Base-by-base conservation (phyloP, 2,797 vertebrate species). In the Acrossocheilus fasciatus region DNA sequence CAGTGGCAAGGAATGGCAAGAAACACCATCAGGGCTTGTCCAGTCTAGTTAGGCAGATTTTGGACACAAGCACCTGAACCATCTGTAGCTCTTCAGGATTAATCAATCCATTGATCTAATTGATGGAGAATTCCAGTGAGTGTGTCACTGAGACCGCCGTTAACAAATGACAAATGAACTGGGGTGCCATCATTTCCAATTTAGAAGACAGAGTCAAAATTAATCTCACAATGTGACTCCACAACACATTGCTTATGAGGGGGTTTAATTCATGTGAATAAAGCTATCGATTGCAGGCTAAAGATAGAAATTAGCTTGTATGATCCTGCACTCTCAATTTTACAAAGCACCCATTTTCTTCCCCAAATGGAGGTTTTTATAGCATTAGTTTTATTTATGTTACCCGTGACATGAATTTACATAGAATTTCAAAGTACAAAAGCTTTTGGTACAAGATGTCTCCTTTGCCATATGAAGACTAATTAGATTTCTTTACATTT, bases 401-500 rank as follows among this genome's bases (percentile, higher is more conserved):
- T 87, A 50, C 69, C 68, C 20, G 86, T 69, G 23, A 73, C 70
- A 34, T 62, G 18, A 45, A 39, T 66, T 86, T 79, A 72, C 83
- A 80, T 75, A 47, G 80, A 75, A 88, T 91, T 87, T 88, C 90
- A 91, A 86, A 92, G 82, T 91, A 88, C 39, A 82, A 90, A 88
- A 74, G 88, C 91, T 47, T 6, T 69, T 41, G n/a, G 41, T 57
- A 30, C 89, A 81, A 91, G 88, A 89, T 89, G 82, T 91, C 87
- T 76, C 87, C 91, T 92, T 91, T 91, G 89, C 87, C 81, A 64
- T 57, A 83, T 50, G 20, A 52, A 69, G 9, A 7, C 54, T 78
- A 76, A 59, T 76, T 64, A 5, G 69, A 77, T 85, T 84, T 70
- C 20, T 70, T 75, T 45, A 57, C 17, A 47, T 76, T 72, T 74